phyloP scores from a whole-genome alignment of 2,888 invertebrate species.

The Psylliodes chrysocephalus region DNA sequence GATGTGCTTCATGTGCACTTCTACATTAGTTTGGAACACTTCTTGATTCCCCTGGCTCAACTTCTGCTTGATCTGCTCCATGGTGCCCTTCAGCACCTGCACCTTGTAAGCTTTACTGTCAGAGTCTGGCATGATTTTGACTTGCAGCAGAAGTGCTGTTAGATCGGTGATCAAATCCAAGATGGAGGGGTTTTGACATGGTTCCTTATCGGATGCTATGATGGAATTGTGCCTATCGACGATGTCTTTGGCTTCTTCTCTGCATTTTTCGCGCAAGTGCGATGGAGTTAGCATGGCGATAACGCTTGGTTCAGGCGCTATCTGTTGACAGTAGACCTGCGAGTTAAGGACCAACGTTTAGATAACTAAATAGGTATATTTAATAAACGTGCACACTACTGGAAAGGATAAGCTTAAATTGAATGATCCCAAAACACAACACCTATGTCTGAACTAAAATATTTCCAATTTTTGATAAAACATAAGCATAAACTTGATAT shows the following conservation, averaged over 20 bases:
- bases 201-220: conserved; percentile 68
- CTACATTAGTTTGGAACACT: conserved; percentile 87
- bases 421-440: too few species aligned
- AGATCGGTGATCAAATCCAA: conserved; percentile 86
- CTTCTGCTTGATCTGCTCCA: conserved; percentile 87
- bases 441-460: too few species aligned
- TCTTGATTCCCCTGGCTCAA: conserved; percentile 79
- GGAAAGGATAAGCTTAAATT: too few species aligned
- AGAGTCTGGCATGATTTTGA: conserved; percentile 81
- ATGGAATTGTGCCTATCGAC: conserved; percentile 77
- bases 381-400: too few species aligned
- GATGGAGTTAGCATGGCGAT: conserved; percentile 91
- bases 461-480: too few species aligned
- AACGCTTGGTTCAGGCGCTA: conserved; percentile 87
- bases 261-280: conserved; percentile 86
- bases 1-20: conserved; percentile 91
- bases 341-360: too few species aligned
- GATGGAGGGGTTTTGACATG: conserved; percentile 69
- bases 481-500: too few species aligned
- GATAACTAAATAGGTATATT: too few species aligned
- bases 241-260: conserved; percentile 83
- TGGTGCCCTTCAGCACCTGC: conserved; percentile 86
- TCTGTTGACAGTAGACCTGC: conserved; percentile 84
- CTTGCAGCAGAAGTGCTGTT: conserved; percentile 89
- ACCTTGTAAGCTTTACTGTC: conserved; percentile 91